These are phyloP conservation scores for Hypomecis atomaria DNA, from an alignment of 2,888 invertebrate species.

Conservation along the genomic window DNA sequence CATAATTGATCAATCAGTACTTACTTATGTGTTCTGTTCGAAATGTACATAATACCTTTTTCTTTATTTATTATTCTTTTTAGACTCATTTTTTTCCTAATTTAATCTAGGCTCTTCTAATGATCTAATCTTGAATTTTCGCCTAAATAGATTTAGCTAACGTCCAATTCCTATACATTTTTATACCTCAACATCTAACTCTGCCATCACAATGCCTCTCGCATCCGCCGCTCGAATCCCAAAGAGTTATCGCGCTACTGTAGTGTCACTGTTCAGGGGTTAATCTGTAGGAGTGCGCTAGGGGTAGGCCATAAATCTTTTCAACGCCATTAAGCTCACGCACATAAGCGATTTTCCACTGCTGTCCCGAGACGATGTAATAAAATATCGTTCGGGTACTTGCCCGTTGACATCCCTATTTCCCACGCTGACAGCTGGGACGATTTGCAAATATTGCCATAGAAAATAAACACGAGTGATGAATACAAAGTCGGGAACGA, in stretches of 20 bases:
- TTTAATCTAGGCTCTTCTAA: no score
- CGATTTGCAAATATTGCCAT: constrained; percentile 37
- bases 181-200: no score
- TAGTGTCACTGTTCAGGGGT: constrained; percentile 40
- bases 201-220: constrained; percentile 18
- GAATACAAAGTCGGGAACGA: constrained; percentile 22
- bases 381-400: constrained; percentile 56
- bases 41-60: no score
- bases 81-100: no score
- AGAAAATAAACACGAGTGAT: constrained; percentile 30
- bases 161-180: no score
- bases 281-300: constrained; percentile 36
- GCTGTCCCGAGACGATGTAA: constrained; percentile 47
- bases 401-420: constrained; percentile 50
- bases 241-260: constrained; percentile 35
- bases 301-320: constrained; percentile 56
- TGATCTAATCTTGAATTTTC: no score
- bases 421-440: constrained; percentile 38
- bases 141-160: neutral
- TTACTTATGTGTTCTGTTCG: no score
- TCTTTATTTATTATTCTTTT: no score
- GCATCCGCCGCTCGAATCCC: constrained; percentile 25
- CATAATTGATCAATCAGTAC: no score
- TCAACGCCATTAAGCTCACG: constrained; percentile 65
- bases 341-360: constrained; percentile 56